Evolutionary conservation across 1,140 invertebrate genomes (phyloP), one percentile per base, ranked within the genome.

Genomic region (Helicoverpa armigera): DNA sequence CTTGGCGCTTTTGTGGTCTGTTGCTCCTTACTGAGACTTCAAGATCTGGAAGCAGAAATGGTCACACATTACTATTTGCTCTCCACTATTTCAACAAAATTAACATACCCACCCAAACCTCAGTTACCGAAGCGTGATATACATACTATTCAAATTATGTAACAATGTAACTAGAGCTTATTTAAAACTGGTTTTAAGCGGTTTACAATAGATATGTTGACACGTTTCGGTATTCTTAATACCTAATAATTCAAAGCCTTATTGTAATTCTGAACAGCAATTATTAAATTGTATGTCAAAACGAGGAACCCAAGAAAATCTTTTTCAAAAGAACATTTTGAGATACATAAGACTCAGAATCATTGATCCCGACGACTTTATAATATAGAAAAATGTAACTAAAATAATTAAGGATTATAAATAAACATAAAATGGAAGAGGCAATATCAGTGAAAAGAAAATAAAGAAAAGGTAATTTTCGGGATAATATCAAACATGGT

Each of bases 1-100:
- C 90, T 88, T 86, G 83, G 89, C 91, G 91, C 92, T 78, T 79
- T 76, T 86, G 84, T 86, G 80, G 56, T 87, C 79, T 82, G 74
- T 81, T 79, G 82, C 83, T 82, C 83, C 86, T 85, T 88, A 87
- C 89, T 90, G 91, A 86, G 61, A 70, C 78, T 91, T 94, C 89
- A 94, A 88, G 90, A 94, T 89, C 93, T 94, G 93, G 0, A 89
- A 91, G 83, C 63, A 79, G 31, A 79, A 58, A 70, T 61, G 7
- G 11, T 43, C 16, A 70, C 58, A 2, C 35, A 4, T 65, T 77
- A 65, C 4, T 9, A 51, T 63, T 50, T 51, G 60, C 23, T n/a
- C 14, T 29, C 29, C 29, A 51, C 18, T 51, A 12, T 9, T 29
- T 12, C 9, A 29, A 31, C 2, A 51, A 31, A 31, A 35, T 14